Percentiles rank a stretch among this genome's conserved stretches.
Evolutionary conservation across 1,140 invertebrate genomes (phyloP).

Genomic region (Drosophila azteca): DNA sequence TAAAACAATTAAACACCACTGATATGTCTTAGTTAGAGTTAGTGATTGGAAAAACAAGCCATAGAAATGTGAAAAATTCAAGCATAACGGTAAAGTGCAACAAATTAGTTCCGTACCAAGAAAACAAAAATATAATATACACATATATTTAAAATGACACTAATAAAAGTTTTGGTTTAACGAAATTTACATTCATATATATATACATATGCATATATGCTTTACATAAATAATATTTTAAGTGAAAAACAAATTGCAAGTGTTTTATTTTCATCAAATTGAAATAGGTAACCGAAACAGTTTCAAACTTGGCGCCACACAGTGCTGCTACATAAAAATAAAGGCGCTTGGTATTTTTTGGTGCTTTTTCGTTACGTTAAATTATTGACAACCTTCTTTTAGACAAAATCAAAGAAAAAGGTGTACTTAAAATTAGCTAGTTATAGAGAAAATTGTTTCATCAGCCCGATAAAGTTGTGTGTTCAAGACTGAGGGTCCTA

Average conservation of each 20-base stretch:
- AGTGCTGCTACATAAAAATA: too few relatives aligned
- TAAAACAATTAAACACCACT: conserved; percentile 46
- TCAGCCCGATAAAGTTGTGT: too few relatives aligned
- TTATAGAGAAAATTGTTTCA: too few relatives aligned
- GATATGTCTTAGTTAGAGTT: conserved; percentile 51
- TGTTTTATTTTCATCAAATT: too few relatives aligned
- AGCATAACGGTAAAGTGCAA: conserved; percentile 14
- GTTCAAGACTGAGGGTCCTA: too few relatives aligned
- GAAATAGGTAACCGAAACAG: too few relatives aligned
- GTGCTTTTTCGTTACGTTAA: conserved; percentile 3
- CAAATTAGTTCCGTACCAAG: conserved; percentile 39
- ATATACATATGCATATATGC: conserved; percentile 40
- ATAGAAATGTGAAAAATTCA: conserved; percentile 22
- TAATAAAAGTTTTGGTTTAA: conserved; percentile 43
- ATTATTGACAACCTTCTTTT: neutral
- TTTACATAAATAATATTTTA: conserved; percentile 39
- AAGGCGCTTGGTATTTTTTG: too few relatives aligned
- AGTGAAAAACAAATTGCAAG: conserved; percentile 4
- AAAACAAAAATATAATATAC: too few relatives aligned
- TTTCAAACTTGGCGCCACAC: too few relatives aligned
- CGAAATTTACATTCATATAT: conserved; percentile 49
- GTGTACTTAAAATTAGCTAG: too few relatives aligned
- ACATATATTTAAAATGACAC: conserved; percentile 13
- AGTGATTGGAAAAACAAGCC: conserved; percentile 22
- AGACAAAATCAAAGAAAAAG: too few relatives aligned